A percentile compares a stretch with the other conserved stretches of the same genome.
phyloP scores from a whole-genome alignment of 2,113 vertebrate species.

The Gobio gobio region DNA sequence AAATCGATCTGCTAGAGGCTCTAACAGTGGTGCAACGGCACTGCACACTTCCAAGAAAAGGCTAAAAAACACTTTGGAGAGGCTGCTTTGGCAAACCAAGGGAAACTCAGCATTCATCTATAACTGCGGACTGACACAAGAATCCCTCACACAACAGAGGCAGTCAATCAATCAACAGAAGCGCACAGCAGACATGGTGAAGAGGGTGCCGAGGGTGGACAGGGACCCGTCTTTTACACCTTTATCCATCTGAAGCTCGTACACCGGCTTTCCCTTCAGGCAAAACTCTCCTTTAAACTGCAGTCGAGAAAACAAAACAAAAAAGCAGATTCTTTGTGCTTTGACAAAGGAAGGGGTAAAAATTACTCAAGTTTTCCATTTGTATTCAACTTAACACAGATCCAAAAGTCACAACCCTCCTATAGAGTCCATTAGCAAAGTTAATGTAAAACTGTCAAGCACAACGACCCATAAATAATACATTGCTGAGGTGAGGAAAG shows the following conservation, averaged over 20 bases:
- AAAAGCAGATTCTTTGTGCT: constrained; percentile 24
- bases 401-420: constrained; percentile 65
- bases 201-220: constrained; percentile 18
- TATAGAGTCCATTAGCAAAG: constrained; percentile 77
- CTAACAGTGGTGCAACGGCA: not conserved
- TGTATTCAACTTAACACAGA: constrained; percentile 67
- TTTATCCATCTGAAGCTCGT: constrained; percentile 36
- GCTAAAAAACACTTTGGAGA: not conserved
- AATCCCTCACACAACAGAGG: constrained; percentile 40
- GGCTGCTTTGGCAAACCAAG: constrained; percentile 1
- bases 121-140: constrained; percentile 22
- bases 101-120: constrained; percentile 21
- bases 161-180: constrained; percentile 39
- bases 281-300: constrained; percentile 22
- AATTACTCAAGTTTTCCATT: constrained; percentile 10
- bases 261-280: constrained; percentile 25
- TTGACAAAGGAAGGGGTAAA: constrained; percentile 1
- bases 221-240: constrained; percentile 37
- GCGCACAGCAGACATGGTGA: not conserved
- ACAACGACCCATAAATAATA: constrained; percentile 80
- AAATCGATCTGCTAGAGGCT: constrained; percentile 25
- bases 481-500: constrained; percentile 74
- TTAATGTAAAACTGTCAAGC: constrained; percentile 75
- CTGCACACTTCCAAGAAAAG: constrained; percentile 1
- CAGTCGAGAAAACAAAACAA: not conserved